Conservation (phyloP, 2,797 vertebrate species). For the Malacoctenus gilli region DNA sequence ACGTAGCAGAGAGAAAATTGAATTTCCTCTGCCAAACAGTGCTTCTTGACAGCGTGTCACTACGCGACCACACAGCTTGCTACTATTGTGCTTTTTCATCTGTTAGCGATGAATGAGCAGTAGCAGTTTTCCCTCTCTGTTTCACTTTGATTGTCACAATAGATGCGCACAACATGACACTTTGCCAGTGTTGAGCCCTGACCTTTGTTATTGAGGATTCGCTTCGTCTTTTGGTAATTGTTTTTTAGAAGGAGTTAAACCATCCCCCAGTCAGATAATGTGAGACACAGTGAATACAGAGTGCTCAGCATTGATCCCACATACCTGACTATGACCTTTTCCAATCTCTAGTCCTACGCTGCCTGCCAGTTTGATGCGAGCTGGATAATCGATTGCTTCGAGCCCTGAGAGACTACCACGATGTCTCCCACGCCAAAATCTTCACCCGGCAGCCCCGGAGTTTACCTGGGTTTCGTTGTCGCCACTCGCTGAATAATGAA, state of each 20-base stretch:
- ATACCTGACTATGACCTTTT: constrained; percentile 82
- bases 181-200: constrained; percentile 46
- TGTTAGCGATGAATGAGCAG: constrained; percentile 66
- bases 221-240: constrained; percentile 75
- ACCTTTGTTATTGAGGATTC: constrained; percentile 66
- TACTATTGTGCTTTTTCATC: constrained; percentile 65
- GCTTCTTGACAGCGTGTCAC: constrained; percentile 65
- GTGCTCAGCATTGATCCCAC: constrained; percentile 76
- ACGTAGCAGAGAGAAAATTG: constrained; percentile 62
- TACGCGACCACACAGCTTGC: constrained; percentile 45
- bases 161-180: constrained; percentile 50
- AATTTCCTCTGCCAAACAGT: constrained; percentile 65
- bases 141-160: constrained; percentile 62
- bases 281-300: constrained; percentile 74
- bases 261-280: constrained; percentile 58
- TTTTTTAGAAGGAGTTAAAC: constrained; percentile 63
- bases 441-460: constrained; percentile 42
- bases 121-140: constrained; percentile 55
- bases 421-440: constrained; percentile 48
- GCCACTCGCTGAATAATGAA: constrained; percentile 71
- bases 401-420: constrained; percentile 51
- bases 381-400: constrained; percentile 69
- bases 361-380: constrained; percentile 73
- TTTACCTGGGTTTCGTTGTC: constrained; percentile 59
- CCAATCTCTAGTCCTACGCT: constrained; percentile 65